These are phyloP conservation scores for Cephus cinctus DNA, from an alignment of 1,140 invertebrate species.

Conservation along the genomic window DNA sequence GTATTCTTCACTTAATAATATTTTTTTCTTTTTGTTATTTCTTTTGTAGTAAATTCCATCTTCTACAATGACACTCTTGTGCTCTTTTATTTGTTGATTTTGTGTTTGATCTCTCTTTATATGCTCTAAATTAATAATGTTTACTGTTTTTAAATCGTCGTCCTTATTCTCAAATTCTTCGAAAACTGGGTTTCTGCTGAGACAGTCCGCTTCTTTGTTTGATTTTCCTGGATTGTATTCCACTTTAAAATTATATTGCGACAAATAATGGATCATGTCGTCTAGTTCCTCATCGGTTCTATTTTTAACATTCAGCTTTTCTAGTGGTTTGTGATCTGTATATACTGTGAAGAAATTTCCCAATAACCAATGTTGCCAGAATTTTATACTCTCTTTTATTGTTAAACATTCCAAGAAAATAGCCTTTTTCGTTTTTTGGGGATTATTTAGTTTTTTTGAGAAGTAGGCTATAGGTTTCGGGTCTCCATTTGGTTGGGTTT, in stretches of 20 bases:
- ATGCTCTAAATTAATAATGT: conserved; percentile 34
- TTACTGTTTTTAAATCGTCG: conserved; percentile 36
- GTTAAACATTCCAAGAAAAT: conserved; percentile 41
- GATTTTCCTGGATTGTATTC: conserved; percentile 40
- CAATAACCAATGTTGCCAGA: conserved; percentile 46
- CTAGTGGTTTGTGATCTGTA: conserved; percentile 46
- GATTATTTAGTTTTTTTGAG: conserved; percentile 36
- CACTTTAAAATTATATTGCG: conserved; percentile 42
- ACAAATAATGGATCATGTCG: conserved; percentile 40
- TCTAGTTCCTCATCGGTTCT: conserved; percentile 39
- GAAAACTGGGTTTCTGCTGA: conserved; percentile 43
- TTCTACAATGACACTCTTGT: conserved; percentile 6
- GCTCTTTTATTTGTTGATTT: conserved; percentile 18
- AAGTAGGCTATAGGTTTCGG: conserved; percentile 36
- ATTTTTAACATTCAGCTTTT: conserved; percentile 44
- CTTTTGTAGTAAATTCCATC: conserved; percentile 15
- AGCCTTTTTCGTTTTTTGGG: conserved; percentile 38
- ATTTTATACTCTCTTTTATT: conserved; percentile 46
- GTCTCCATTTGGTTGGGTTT: conserved; percentile 27
- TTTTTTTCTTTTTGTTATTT: conserved; percentile 30
- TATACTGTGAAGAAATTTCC: conserved; percentile 40
- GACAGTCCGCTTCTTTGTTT: conserved; percentile 41
- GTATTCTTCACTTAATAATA: conserved; percentile 25
- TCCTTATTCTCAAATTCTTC: conserved; percentile 31
- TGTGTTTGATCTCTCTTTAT: conserved; percentile 34